A percentile compares a stretch with the other conserved stretches of the same genome.
These are phyloP conservation scores for Apostichopus parvimensis DNA, from an alignment of 35 echinoderm and acorn worm species.

Conservation along the genomic window DNA sequence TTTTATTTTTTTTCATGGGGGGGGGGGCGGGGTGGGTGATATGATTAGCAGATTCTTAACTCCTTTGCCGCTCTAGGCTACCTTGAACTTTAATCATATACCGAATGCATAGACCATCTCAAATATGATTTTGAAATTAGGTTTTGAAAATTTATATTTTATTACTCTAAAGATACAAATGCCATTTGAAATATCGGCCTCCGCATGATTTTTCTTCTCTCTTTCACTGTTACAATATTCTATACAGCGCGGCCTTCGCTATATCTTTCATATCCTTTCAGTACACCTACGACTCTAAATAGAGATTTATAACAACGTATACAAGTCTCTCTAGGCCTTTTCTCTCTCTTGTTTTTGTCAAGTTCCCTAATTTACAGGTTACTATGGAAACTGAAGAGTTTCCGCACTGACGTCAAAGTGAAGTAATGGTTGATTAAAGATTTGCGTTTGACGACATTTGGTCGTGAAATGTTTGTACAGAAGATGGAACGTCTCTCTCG, in stretches of 20 bases:
- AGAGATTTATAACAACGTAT: background rate
- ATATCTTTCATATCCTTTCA: background rate
- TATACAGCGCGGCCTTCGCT: background rate
- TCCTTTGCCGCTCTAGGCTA: no score
- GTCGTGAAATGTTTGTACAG: background rate
- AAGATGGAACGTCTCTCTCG: no score
- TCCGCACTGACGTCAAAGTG: slow-evolving; percentile 16
- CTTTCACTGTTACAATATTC: background rate
- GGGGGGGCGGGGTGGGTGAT: no score
- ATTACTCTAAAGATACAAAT: no score
- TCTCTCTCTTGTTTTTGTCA: background rate
- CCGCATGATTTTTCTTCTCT: background rate
- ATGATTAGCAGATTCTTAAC: no score
- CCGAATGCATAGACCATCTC: no score
- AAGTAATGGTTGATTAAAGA: background rate
- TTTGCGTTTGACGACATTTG: background rate
- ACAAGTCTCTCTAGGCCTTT: background rate
- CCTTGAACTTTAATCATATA: no score
- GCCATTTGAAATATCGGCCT: no score
- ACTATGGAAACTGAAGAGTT: slow-evolving; percentile 9
- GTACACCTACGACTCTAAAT: background rate
- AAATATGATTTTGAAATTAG: no score
- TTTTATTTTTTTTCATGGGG: no score
- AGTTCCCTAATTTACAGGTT: background rate
- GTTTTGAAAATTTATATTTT: no score